Conservation (phyloP, 2,888 invertebrate species). For the Erebia epiphron region DNA sequence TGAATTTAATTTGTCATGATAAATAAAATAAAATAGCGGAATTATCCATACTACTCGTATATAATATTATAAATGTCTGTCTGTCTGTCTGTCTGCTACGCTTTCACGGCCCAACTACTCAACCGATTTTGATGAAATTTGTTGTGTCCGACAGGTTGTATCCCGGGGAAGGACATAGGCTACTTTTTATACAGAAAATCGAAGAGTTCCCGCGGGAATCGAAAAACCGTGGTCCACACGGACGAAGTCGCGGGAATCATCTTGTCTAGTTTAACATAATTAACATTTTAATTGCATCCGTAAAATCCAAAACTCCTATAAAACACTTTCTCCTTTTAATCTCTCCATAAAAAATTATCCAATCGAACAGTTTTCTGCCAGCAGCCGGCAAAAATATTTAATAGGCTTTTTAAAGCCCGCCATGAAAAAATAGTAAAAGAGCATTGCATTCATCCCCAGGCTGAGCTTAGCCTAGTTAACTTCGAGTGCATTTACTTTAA, state of each 20-base stretch:
- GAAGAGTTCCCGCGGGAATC: too few relatives aligned
- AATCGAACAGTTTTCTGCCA: slow-evolving; percentile 36
- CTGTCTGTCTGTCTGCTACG: too few relatives aligned
- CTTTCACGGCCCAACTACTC: too few relatives aligned
- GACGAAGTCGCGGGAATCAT: too few relatives aligned
- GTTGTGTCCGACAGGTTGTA: too few relatives aligned
- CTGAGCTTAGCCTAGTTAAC: slow-evolving; percentile 59
- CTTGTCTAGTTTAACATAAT: too few relatives aligned
- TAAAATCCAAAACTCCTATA: slow-evolving; percentile 7
- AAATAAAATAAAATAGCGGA: neutral
- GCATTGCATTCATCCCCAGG: slow-evolving; percentile 39
- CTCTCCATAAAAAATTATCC: slow-evolving; percentile 31
- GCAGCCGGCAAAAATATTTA: slow-evolving; percentile 52
- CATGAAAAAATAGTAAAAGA: slow-evolving; percentile 42
- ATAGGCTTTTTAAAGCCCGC: slow-evolving; percentile 55
- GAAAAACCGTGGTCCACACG: too few relatives aligned
- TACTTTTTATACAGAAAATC: too few relatives aligned
- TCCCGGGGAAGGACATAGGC: too few relatives aligned
- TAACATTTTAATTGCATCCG: neutral
- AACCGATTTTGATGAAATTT: too few relatives aligned
- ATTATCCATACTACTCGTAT: too few relatives aligned
- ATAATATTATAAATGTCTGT: too few relatives aligned
- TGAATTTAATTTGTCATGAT: neutral
- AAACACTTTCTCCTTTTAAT: slow-evolving; percentile 29
- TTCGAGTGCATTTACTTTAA: slow-evolving; percentile 61